Evolutionary conservation across 1,140 invertebrate species (phyloP), one percentile per base, ranked within the genome.

Genomic region (Lepidurus couesii): DNA sequence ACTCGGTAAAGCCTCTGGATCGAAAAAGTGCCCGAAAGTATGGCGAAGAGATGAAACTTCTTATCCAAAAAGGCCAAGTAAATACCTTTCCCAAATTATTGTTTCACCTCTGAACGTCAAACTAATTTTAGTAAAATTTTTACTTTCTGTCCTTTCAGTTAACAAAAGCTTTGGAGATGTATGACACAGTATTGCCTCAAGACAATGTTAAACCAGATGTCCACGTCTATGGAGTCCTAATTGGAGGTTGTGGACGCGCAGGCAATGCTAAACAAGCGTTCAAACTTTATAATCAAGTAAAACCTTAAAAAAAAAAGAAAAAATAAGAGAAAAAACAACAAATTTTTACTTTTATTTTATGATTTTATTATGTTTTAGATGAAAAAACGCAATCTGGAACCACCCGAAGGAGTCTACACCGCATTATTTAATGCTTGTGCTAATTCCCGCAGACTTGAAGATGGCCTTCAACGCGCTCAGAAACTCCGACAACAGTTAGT

Each of bases 231-330:
- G 92, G 91, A 83, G 86, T 95, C 47, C 83, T 97, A 42, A 92
- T 98, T 78, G 88, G 89, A 80, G 91, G 88, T 10, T 95, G 92
- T 86, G 93, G 92, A 7, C 84, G 89, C 80, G 89, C 90, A 7
- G 95, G 96, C 1, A 92, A 94, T 82, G 90, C 93, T 44, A 90
- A 92, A 82, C 93, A 92, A 85, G 94, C 94, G 26, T 96, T 96
- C 83, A 88, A 89, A 80, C 84, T 97, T 1, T 97, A 89, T 82
- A 92, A 91, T 82, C 87, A 91, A 82, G 87, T 88, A 83, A 80
- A 77, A 78, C 75, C 0, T 76, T 5, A 16, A 44, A 13, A 74
- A 44, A 74, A 1, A 4, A 1, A 47, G 3, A 47, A 47, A 11
- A 47, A 10, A 2, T 34, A 47, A 47, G 45, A 10, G 45, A 47